phyloP scores from a whole-genome alignment of 2,113 vertebrate genomes.

The Panthera leo region DNA sequence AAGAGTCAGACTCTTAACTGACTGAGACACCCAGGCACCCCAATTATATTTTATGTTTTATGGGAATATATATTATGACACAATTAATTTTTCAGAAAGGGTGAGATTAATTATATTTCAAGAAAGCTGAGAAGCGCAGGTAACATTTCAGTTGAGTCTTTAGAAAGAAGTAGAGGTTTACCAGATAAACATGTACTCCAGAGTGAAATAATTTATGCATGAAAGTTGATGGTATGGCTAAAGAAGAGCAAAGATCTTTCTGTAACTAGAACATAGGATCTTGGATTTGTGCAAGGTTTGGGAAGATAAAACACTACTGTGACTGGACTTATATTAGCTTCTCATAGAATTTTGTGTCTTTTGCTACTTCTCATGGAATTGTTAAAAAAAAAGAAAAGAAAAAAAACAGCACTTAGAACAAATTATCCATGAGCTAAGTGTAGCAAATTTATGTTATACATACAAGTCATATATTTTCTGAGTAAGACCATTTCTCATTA shows the following conservation, averaged over 20 bases:
- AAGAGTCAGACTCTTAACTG: no score
- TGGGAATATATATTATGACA: background rate
- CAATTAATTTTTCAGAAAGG: background rate
- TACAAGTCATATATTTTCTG: background rate
- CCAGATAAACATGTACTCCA: background rate
- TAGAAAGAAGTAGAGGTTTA: background rate
- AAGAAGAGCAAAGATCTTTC: background rate
- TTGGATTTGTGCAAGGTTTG: background rate
- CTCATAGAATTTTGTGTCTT: no score
- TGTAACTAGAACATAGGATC: background rate
- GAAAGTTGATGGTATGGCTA: background rate
- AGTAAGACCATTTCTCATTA: background rate
- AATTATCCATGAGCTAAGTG: background rate
- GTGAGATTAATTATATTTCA: background rate
- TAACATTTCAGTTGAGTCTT: background rate
- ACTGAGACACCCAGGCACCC: no score
- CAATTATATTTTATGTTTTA: no score
- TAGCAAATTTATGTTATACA: fast-evolving
- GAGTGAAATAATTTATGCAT: background rate
- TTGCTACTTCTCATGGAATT: fast-evolving
- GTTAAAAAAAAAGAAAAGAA: background rate
- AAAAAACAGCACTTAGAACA: background rate
- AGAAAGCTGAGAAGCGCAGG: background rate
- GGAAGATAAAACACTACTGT: background rate
- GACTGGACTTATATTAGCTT: no score